phyloP scores from a whole-genome alignment of 2,113 vertebrate species.

The Neopipo cinnamomea region DNA sequence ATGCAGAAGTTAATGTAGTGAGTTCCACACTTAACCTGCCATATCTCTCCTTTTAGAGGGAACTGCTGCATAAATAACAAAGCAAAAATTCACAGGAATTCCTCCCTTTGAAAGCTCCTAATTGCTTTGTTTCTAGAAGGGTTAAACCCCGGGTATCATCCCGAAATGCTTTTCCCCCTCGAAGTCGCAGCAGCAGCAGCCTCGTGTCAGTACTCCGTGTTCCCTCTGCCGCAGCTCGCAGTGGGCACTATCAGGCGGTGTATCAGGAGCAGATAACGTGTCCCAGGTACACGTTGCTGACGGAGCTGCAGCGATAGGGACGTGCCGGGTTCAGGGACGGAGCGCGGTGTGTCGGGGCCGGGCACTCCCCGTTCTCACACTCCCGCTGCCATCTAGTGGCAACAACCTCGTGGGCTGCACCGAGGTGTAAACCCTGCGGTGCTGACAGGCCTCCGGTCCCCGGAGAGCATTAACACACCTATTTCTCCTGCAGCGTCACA shows the following conservation, averaged over 20 bases:
- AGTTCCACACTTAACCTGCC: not conserved
- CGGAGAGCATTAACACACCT: not conserved
- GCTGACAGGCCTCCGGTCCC: not conserved
- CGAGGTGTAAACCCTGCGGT: fast-evolving
- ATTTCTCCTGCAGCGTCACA: not conserved
- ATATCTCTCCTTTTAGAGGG: not conserved
- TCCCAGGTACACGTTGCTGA: not conserved
- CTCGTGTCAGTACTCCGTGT: fast-evolving
- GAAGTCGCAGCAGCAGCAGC: not conserved
- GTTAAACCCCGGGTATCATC: not conserved
- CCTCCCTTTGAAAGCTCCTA: not conserved
- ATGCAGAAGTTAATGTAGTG: not conserved
- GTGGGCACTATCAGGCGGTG: not conserved
- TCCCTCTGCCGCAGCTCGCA: not conserved
- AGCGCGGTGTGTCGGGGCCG: fast-evolving
- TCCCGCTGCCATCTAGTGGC: constrained; percentile 70
- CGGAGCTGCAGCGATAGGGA: not conserved
- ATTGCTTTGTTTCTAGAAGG: not conserved
- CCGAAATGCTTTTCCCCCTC: not conserved
- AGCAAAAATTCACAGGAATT: not conserved
- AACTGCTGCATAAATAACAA: not conserved
- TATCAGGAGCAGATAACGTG: fast-evolving
- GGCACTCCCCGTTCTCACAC: not conserved
- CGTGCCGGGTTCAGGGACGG: not conserved
- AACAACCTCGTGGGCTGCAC: not conserved